Evolutionary conservation across 2,797 vertebrate species (phyloP).

Genomic region (Coluber constrictor): DNA sequence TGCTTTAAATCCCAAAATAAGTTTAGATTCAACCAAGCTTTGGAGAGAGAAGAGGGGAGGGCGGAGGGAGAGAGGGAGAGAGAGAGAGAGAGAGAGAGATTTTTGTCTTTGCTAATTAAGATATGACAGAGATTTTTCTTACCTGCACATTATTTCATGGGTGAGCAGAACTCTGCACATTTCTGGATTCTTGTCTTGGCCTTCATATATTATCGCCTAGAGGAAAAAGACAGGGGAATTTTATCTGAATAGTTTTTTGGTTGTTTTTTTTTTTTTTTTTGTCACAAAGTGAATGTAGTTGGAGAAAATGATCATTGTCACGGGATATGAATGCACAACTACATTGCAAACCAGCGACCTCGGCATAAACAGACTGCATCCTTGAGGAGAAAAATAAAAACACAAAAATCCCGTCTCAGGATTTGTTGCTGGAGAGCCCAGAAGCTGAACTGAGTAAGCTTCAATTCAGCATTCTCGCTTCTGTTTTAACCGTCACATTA

Average conservation of each 20-base stretch:
- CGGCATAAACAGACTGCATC: slow-evolving; percentile 20
- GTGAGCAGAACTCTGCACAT: slow-evolving; percentile 96
- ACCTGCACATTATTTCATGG: slow-evolving; percentile 98
- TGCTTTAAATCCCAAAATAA: slow-evolving; percentile 67
- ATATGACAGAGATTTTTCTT: slow-evolving; percentile 65
- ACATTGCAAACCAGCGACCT: slow-evolving; percentile 19
- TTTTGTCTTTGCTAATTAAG: slow-evolving; percentile 79
- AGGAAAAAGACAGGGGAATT: slow-evolving; percentile 60
- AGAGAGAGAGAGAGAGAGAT: slow-evolving; percentile 31
- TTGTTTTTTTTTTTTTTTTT: neutral
- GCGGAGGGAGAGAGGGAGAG: too few species aligned
- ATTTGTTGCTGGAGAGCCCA: slow-evolving; percentile 45
- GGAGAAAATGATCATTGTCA: slow-evolving; percentile 36
- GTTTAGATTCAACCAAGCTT: slow-evolving; percentile 77
- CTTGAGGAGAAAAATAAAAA: neutral
- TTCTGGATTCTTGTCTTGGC: slow-evolving; percentile 97
- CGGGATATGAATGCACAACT: slow-evolving; percentile 8
- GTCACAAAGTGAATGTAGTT: slow-evolving; percentile 38
- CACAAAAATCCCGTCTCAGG: slow-evolving; percentile 24
- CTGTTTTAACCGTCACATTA: slow-evolving; percentile 30
- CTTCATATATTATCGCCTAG: slow-evolving; percentile 93
- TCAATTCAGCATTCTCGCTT: slow-evolving; percentile 25
- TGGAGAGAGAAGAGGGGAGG: slow-evolving; percentile 21
- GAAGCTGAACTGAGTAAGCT: slow-evolving; percentile 40
- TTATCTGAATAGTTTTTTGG: slow-evolving; percentile 44